Evolutionary conservation across 2,797 vertebrate genomes (phyloP).

Genomic region (Chelmon rostratus): DNA sequence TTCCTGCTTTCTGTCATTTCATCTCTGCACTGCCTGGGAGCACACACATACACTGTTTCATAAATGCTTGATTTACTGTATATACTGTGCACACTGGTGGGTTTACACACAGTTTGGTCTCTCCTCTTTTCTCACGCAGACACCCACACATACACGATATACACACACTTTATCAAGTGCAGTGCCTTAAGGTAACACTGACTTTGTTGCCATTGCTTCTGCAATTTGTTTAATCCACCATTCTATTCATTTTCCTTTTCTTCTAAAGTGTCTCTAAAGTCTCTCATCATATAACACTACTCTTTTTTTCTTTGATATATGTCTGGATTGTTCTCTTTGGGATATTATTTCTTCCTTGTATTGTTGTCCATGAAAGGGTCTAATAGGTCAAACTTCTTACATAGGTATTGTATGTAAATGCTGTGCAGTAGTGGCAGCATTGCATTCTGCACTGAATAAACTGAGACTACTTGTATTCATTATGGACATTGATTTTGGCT

Average conservation of each 20-base stretch:
- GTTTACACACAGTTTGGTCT: conserved; percentile 25
- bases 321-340: conserved; percentile 42
- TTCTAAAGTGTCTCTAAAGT: conserved; percentile 55
- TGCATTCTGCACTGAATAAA: conserved; percentile 24
- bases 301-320: conserved; percentile 33
- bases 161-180: conserved; percentile 44
- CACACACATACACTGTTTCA: conserved; percentile 57
- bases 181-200: conserved; percentile 66
- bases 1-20: conserved; percentile 98
- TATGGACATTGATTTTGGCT: conserved; percentile 34
- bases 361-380: conserved; percentile 44
- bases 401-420: background rate
- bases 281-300: conserved; percentile 58
- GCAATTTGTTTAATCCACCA: conserved; percentile 65
- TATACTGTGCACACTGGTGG: conserved; percentile 40
- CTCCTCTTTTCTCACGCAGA: conserved; percentile 19
- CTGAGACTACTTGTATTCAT: background rate
- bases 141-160: conserved; percentile 16
- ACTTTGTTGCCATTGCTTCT: conserved; percentile 72
- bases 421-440: background rate
- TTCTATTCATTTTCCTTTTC: conserved; percentile 62
- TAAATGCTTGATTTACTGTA: conserved; percentile 27
- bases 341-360: conserved; percentile 31
- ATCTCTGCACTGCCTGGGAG: conserved; percentile 86
- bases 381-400: background rate